Base-by-base conservation (phyloP, 1,140 invertebrate genomes). In the Euwallacea similis region DNA sequence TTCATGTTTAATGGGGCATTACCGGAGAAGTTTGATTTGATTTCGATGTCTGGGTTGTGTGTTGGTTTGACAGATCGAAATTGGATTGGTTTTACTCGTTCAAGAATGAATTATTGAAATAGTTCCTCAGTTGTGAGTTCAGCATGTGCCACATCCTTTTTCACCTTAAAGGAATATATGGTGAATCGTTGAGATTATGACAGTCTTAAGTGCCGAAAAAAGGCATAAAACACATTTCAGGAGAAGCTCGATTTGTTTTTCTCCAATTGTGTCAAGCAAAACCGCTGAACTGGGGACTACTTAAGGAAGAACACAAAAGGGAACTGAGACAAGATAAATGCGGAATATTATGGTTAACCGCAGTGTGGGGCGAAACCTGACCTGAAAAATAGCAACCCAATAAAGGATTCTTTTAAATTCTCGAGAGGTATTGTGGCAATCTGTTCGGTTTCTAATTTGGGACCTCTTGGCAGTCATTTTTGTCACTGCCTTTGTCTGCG, bases 361-460 rank as follows among this genome's bases (percentile, higher is more conserved):
- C 15, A 21, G 54, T 65, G 47, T 65, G 41, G 63, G 63, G 53
- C 63, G 63, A 42, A 55, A 65, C 63, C 46, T 65, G 63, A 65
- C 63, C 33, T 65, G 63, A 65, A 65, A 65, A 65, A 65, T 65
- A 65, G 63, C 63, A 42, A 55, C 50, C 63, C 50, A 54, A 53
- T 65, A 65, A 55, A 42, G 47, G 47, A 50, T 65, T 65, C 46
- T 44, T 65, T 65, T 54, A 65, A 65, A 65, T 65, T 65, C 63
- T 11, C 21, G 21, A 54, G 16, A 15, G 16, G 63, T 65, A 53
- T 53, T 65, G 46, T 55, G 16, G 63, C 50, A 65, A 65, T 65
- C 63, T 54, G 63, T 65, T 65, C 63, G 63, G 63, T 65, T 65
- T 65, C 47, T 65, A 65, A 65, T 65, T 65, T 65, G 7, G 43